Evolutionary conservation across 2,797 vertebrate species (phyloP), one percentile per base, ranked within the genome.

Genomic region (Chelidonichthys spinosus): DNA sequence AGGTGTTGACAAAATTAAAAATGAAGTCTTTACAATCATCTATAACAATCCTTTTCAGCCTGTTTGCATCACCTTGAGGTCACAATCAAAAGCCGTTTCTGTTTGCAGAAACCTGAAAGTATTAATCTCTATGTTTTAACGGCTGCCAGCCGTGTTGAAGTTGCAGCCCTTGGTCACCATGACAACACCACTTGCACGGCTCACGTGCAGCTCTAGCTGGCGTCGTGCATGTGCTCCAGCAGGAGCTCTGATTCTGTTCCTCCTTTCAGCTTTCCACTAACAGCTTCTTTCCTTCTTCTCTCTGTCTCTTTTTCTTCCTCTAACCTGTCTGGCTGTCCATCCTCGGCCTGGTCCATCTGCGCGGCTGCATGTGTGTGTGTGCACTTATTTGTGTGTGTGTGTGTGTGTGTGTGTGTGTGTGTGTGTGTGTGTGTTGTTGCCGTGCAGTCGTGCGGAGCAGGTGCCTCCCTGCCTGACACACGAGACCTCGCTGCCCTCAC

Each of bases 401-500:
- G 72, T 94, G 94, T 94, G 89, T 94, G 92, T 94, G 88, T 74
- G 42, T 67, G 74, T 78, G 71, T 66, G 54, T 39, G 59, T 73
- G 72, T 53, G 66, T 37, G 43, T 54, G 67, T 69, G 63, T 69
- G 82, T 39, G 63, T 25, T 92, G 72, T 92, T 94, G 94, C 90
- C 94, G 90, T 93, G 92, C 96, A 99, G 98, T 96, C 97, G 95
- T 94, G 96, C 98, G 86, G 98, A 99, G 92, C 98, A 99, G 94
- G 94, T 98, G 76, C 97, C 97, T 93, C 97, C 97, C 93, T 99
- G 97, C 95, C 96, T 99, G 96, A 98, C 97, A 95, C 97, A 96
- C 79, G 98, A 99, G 95, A 97, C 97, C 94, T 98, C 97, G 86
- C 96, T 99, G 91, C 98, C 98, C 95, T 99, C 98, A 90, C 98